Evolutionary conservation across 1,140 invertebrate genomes (phyloP), one percentile per base, ranked within the genome.

Genomic region (Zaprionus camerounensis): DNA sequence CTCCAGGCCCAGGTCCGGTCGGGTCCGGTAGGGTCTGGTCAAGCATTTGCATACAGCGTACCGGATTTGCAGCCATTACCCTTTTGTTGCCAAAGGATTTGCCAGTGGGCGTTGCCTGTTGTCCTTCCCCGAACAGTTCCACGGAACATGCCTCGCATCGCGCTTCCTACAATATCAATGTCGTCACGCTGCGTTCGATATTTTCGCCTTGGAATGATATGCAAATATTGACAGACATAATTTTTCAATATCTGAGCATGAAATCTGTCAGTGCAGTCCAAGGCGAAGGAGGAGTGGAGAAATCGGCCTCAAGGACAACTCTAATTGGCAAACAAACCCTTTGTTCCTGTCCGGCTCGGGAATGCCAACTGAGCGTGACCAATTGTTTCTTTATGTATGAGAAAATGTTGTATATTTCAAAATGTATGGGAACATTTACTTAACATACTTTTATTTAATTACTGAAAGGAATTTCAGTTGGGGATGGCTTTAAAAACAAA

Each of bases 201-300:
- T 24, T 46, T 59, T 41, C 58, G 44, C 65, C 34, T 53, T 51
- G n/a, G 36, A 78, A 66, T 86, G 82, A 88, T 91, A 91, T 91
- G 83, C 88, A 91, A 91, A 91, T 91, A 91, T 91, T 91, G 74
- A 91, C 83, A 80, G 71, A 82, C 79, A 88, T 91, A 75, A 88
- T 91, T 91, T 91, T 80, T 82, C 83, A 91, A 91, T 88, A 82
- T 82, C 75, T 71, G 36, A 78, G 71, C 85, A 85, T 90, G 85
- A 90, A 83, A 78, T 61, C 55, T 46, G 24, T 34, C 11, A 44
- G 20, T 53, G 22, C 53, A 70, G 36, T 15, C 56, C 76, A 38
- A 69, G 67, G 78, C 69, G 77, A 83, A 81, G 78, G 66, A 84
- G 69, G 73, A 84, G 65, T 83, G 22, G 28, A 49, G 24, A 49